Conservation (phyloP, 1,140 invertebrate species). For the Seison nebaliae region DNA sequence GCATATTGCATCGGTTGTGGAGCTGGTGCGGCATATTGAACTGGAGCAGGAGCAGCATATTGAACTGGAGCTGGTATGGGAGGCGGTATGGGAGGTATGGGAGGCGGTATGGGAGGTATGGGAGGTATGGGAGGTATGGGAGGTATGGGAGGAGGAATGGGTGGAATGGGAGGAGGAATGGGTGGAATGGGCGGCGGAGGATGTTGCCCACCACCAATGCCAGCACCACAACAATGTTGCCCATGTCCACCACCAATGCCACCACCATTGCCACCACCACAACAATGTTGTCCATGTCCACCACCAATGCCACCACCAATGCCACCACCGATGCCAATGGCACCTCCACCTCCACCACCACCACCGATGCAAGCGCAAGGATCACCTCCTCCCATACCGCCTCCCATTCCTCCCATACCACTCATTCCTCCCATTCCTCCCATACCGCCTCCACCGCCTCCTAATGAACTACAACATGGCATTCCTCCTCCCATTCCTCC, state of each 20-base stretch:
- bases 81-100: too few relatives aligned
- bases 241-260: conserved; percentile 5
- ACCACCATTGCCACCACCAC: background rate
- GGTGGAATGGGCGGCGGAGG: too few relatives aligned
- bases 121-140: too few relatives aligned
- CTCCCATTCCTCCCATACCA: background rate
- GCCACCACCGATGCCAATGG: conserved; percentile 8
- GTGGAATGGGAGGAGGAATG: too few relatives aligned
- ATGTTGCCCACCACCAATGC: conserved; percentile 3
- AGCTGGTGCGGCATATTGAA: too few relatives aligned
- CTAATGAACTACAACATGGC: conserved; percentile 2
- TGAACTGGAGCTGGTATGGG: too few relatives aligned
- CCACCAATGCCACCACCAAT: conserved; percentile 13
- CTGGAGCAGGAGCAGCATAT: too few relatives aligned
- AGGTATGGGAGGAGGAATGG: too few relatives aligned
- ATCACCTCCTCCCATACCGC: conserved; percentile 6
- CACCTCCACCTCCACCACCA: background rate
- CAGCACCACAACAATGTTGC: conserved; percentile 13
- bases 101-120: too few relatives aligned
- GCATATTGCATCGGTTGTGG: too few relatives aligned
- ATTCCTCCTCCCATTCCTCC: background rate
- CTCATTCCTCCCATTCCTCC: background rate
- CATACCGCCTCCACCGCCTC: background rate
- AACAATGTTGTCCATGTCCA: conserved; percentile 11
- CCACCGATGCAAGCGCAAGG: background rate